Evolutionary conservation across 2,888 invertebrate genomes (phyloP), one percentile per base, ranked within the genome.

Genomic region (Aphelenchoides bicaudatus): DNA sequence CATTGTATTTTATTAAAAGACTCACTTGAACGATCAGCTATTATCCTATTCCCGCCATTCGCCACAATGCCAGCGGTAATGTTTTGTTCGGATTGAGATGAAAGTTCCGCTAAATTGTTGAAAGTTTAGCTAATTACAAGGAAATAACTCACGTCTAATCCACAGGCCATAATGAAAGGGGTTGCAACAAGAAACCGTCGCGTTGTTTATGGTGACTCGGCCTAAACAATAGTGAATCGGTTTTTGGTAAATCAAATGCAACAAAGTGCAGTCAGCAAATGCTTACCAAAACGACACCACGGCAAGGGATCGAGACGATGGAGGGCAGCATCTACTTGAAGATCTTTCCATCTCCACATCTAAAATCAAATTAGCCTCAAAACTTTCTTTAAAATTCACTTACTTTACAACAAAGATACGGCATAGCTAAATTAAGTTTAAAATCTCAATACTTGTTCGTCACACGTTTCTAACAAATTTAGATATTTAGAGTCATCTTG

Each of bases 271-370:
- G n/a, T n/a, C n/a, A n/a, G n/a, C n/a, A n/a, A n/a, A n/a, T n/a
- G n/a, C n/a, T n/a, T n/a, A n/a, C n/a, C 76, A 59, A 76, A 76
- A 29, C 76, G 66, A 65, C 76, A 76, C 76, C 76, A 76, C n/a
- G 76, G 76, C 39, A 76, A 59, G 2, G 75, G 73, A 56, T 76
- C 76, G 5, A 76, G 65, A 8, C 75, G 68, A 57, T 75, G 75
- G 5, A 75, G 63, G 5, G 75, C 75, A 28, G 75, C 75, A 55
- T 75, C 75, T n/a, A 73, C 72, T 59, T 75, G 75, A 16, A 75
- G 62, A 51, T 75, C 75, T 47, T 70, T 71, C 75, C 75, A 75
- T 43, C 76, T 58, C 76, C 76, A 76, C 63, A 76, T 65, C 58
- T n/a, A n/a, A n/a, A n/a, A n/a, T n/a, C n/a, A n/a, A n/a, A n/a